Base-by-base conservation (phyloP, 2,797 vertebrate species). In the Phataginus tricuspis region DNA sequence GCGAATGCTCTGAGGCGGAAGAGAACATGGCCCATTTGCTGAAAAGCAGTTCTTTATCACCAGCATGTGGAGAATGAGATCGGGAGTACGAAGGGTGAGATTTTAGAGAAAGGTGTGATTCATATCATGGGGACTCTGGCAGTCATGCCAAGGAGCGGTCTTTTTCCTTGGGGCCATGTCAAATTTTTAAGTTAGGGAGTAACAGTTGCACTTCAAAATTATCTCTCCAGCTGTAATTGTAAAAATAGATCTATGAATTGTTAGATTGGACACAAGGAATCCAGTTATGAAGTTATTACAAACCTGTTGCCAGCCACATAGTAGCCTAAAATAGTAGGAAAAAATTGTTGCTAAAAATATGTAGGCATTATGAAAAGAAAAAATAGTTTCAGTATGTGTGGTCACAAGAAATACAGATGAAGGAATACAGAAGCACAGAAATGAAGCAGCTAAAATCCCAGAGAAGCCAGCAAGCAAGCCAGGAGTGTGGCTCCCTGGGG, bases 201-300 rank as follows among this genome's bases (percentile, higher is more conserved):
- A 75, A 79, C 34, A 93, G 96, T 88, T 95, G 39, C 34, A 86
- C 89, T 93, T 92, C 18, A 78, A 68, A 95, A 91, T 69, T 68
- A 68, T 82, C 51, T 89, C 68, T 72, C 91, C 83, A 64, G 45
- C 51, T 91, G 1, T 90, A 78, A 66, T 29, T 96, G 3, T 89
- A 89, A 88, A 96, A 90, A 23, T 25, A 59, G 51, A 93, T 86
- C n/a, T 86, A 78, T 86, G 69, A 90, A 74, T 69, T 82, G 2
- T 14, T 75, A 94, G 86, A 69, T 7, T 55, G 49, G 42, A 27
- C 75, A 27, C 31, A 92, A 82, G 45, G 11, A 89, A 86, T 82
- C 39, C 31, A 53, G 39, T 63, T 89, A 84, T 39, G n/a, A 71
- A 91, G 9, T 83, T 89, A 64, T 59, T 86, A 79, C 8, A 88